Evolutionary conservation across 37 sponge, comb jelly and placozoan species (phyloP).

Genomic region (Mnemiopsis leidyi): DNA sequence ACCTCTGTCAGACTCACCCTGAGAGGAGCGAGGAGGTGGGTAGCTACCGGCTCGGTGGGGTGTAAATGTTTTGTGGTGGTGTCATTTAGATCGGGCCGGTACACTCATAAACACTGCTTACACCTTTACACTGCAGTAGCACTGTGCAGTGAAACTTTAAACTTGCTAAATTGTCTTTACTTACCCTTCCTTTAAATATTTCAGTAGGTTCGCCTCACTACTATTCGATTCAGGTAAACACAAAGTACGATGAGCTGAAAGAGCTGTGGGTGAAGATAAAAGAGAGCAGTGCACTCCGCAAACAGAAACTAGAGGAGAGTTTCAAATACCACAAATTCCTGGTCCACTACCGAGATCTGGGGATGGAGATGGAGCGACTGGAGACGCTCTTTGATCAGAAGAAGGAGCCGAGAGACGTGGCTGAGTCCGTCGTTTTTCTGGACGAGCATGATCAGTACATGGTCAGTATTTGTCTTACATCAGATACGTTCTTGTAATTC

Average conservation of each 20-base stretch:
- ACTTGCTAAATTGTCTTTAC: too few relatives aligned
- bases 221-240: background rate
- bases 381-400: background rate
- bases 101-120: too few relatives aligned
- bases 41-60: too few relatives aligned
- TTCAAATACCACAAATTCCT: conserved; percentile 54
- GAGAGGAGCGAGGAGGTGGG: background rate
- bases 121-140: too few relatives aligned
- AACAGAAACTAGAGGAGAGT: conserved; percentile 20
- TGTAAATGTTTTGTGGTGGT: too few relatives aligned
- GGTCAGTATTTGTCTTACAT: background rate
- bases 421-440: conserved; percentile 9
- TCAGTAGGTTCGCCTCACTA: too few relatives aligned
- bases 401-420: background rate
- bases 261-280: background rate
- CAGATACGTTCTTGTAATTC: too few relatives aligned
- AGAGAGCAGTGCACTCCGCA: background rate
- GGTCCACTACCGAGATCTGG: conserved; percentile 46
- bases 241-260: background rate
- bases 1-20: background rate
- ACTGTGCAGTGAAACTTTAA: too few relatives aligned
- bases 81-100: too few relatives aligned
- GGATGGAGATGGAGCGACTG: conserved; percentile 30
- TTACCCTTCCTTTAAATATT: too few relatives aligned
- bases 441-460: background rate